Evolutionary conservation across 1,140 invertebrate genomes (phyloP).

Genomic region (Schlechtendalia chinensis): DNA sequence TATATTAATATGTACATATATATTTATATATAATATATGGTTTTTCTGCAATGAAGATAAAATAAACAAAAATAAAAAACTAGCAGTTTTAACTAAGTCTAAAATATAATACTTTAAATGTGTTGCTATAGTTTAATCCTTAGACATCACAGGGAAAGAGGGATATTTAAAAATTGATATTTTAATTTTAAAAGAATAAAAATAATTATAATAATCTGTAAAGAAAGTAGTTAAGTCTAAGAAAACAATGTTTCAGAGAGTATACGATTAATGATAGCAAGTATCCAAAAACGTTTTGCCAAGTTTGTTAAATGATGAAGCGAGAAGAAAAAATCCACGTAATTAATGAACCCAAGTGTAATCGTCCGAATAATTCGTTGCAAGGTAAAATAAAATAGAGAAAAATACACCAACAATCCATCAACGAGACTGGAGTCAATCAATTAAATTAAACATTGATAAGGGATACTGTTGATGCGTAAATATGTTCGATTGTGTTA

Average conservation of each 20-base stretch:
- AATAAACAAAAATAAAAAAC: too few species aligned
- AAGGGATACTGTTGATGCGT: slow-evolving; percentile 35
- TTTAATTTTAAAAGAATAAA: too few species aligned
- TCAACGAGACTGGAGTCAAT: slow-evolving; percentile 20
- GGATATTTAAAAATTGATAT: too few species aligned
- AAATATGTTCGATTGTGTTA: slow-evolving; percentile 17
- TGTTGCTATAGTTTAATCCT: too few species aligned
- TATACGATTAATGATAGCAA: slow-evolving; percentile 19
- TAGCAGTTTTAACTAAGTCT: too few species aligned
- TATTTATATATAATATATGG: too few species aligned
- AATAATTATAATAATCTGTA: too few species aligned
- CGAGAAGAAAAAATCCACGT: slow-evolving; percentile 18
- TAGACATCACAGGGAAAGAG: too few species aligned
- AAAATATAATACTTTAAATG: too few species aligned
- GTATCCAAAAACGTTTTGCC: slow-evolving; percentile 19
- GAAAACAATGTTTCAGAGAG: slow-evolving; percentile 13
- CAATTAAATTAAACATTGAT: slow-evolving; percentile 47
- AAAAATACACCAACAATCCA: slow-evolving; percentile 33
- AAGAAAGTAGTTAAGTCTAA: neutral
- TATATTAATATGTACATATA: too few species aligned
- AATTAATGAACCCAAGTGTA: slow-evolving; percentile 34
- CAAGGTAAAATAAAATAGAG: slow-evolving; percentile 24
- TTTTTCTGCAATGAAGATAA: too few species aligned
- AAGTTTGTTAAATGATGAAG: slow-evolving; percentile 34
- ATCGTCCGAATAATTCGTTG: slow-evolving; percentile 28